Conservation (phyloP, 2,888 invertebrate genomes). For the Eudasyphora cyanicolor region DNA sequence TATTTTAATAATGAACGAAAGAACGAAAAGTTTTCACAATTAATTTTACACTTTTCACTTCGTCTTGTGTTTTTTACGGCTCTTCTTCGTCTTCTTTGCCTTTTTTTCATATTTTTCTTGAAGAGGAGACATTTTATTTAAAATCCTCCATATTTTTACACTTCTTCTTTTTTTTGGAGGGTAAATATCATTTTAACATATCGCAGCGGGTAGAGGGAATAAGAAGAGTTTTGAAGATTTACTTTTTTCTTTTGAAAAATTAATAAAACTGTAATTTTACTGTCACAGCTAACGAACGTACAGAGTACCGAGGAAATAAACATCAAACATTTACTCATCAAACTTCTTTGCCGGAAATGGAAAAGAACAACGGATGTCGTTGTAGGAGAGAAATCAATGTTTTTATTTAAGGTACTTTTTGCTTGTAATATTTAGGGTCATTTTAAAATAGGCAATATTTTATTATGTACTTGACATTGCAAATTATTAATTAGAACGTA, state of each 20-base stretch:
- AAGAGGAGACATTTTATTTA: constrained; percentile 41
- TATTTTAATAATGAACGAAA: constrained; percentile 40
- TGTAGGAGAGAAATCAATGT: too few species aligned
- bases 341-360: too few species aligned
- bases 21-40: constrained; percentile 48
- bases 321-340: too few species aligned
- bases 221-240: not conserved
- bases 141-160: constrained; percentile 7
- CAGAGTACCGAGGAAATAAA: not conserved
- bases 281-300: not conserved
- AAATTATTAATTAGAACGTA: too few species aligned
- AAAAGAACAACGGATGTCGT: too few species aligned
- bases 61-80: not conserved
- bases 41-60: constrained; percentile 51
- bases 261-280: not conserved
- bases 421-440: too few species aligned
- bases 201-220: not conserved
- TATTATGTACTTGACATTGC: too few species aligned
- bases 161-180: not conserved
- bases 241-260: not conserved
- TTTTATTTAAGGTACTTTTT: too few species aligned
- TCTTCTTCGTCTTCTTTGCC: not conserved
- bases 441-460: too few species aligned
- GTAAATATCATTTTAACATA: not conserved
- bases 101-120: not conserved